phyloP scores from a whole-genome alignment of 1,140 invertebrate species.

The Reticulitermes speratus region DNA sequence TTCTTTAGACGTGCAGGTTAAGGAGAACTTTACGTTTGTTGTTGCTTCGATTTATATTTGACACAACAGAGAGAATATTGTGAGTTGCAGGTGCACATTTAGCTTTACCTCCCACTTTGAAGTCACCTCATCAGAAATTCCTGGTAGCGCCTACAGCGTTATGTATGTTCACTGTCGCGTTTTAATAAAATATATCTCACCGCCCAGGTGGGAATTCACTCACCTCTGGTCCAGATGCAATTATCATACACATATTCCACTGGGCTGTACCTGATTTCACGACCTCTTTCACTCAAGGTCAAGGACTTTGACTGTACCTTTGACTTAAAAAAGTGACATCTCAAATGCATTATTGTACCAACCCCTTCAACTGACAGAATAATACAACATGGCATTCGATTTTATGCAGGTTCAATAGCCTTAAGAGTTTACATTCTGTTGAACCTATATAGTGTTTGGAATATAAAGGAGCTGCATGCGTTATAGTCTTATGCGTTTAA shows the following conservation, averaged over 20 bases:
- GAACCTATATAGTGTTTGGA: too few relatives aligned
- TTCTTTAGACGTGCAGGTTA: neutral
- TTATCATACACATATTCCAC: neutral
- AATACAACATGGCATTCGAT: neutral
- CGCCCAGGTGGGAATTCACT: neutral
- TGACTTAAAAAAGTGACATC: neutral
- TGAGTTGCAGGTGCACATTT: neutral
- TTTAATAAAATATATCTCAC: slow-evolving; percentile 11
- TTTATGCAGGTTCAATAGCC: neutral
- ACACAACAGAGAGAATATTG: neutral
- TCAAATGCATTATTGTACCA: neutral
- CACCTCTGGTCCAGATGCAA: neutral
- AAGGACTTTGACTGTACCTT: neutral
- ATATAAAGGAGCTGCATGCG: too few relatives aligned
- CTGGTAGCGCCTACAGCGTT: neutral
- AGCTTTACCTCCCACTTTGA: neutral
- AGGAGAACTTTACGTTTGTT: neutral
- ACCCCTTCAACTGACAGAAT: neutral
- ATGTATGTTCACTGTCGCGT: neutral
- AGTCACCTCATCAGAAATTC: neutral
- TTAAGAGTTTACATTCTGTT: neutral
- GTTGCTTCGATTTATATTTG: neutral
- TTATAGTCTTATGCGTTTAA: too few relatives aligned
- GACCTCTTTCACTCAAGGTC: neutral
- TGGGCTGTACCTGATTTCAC: neutral